Conservation (phyloP, 2,113 vertebrate genomes). For the Chamaetylas fuelleborni region DNA sequence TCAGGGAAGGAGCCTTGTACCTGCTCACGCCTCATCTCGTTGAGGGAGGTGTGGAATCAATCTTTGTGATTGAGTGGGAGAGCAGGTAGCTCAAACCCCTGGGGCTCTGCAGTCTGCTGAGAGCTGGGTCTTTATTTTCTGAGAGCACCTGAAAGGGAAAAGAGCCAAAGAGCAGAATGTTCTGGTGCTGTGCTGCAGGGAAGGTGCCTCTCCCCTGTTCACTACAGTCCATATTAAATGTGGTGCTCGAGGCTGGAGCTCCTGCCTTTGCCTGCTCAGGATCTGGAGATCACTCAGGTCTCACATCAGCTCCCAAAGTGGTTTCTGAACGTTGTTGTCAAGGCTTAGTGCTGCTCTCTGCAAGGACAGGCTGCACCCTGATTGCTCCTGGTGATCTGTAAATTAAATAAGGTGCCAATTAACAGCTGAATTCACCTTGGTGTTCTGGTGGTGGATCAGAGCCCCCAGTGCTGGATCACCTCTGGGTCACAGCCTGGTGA, state of each 20-base stretch:
- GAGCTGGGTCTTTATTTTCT: neutral
- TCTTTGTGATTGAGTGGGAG: neutral
- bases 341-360: neutral
- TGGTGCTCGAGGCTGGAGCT: neutral
- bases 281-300: neutral
- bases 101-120: conserved; percentile 3
- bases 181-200: neutral
- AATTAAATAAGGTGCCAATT: neutral
- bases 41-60: neutral
- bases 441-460: neutral
- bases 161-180: neutral
- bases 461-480: neutral
- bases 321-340: neutral
- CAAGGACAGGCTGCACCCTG: neutral
- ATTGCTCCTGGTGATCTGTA: neutral
- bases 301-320: neutral
- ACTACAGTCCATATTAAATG: neutral
- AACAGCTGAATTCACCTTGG: neutral
- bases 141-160: neutral
- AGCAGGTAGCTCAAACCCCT: neutral
- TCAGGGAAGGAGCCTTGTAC: neutral
- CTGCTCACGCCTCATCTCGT: neutral
- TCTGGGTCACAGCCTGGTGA: conserved; percentile 36
- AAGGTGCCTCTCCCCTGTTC: neutral
- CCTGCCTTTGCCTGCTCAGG: neutral